Evolutionary conservation across 1,140 invertebrate species (phyloP), one percentile per base, ranked within the genome.

Genomic region (Bombus confusus): DNA sequence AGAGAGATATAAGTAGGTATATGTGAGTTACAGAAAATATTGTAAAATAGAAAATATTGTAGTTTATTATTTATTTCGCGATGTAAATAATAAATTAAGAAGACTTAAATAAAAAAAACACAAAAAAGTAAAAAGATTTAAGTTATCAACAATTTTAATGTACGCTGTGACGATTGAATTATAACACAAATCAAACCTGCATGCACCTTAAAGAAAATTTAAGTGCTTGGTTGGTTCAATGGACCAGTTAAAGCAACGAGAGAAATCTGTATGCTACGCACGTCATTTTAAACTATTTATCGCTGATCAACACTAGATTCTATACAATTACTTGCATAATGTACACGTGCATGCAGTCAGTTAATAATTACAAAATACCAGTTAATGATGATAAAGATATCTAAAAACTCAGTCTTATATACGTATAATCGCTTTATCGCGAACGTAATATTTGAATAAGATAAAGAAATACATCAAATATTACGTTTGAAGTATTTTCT

Each of bases 151-250:
- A 37, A 31, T 31, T 37, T 37, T 10, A 39, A 43, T 8, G 25
- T 39, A 15, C 28, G 41, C 8, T 18, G n/a, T 3, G 15, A 5
- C 15, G 37, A 77, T 57, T 31, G 34, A 76, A 68, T 77, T 28
- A 41, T 37, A n/a, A 8, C 22, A 5, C 15, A 13, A 82, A 57
- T 28, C 25, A 39, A 57, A 78, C 66, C 28, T 28, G n/a, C 13
- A n/a, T 22, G 41, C 37, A 69, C 57, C 74, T 39, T 57, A 43
- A 68, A 69, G 39, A 64, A 78, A 68, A 78, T 28, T 52, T 8
- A 57, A 78, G 34, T 28, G 62, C 28, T 69, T 72, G 34, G 74
- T 69, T 57, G 62, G 34, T 34, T 78, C 39, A 83, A 83, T 57
- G 28, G 57, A 34, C 43, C 47, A 41, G 62, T 78, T 69, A 57